phyloP scores from a whole-genome alignment of 2,888 invertebrate species.

The Ophraella communa region DNA sequence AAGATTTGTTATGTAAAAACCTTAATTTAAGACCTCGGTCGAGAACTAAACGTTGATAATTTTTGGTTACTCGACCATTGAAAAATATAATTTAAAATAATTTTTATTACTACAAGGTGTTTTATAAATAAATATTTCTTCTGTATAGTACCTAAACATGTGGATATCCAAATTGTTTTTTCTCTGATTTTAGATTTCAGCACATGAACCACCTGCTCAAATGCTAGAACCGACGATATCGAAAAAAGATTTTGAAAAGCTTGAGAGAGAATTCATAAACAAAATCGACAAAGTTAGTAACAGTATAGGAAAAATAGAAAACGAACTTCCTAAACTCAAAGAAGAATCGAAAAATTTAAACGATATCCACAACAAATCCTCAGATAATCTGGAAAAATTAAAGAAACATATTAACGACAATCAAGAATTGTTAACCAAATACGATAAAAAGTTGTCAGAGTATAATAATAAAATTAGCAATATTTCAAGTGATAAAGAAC shows the following conservation, averaged over 20 bases:
- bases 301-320: slow-evolving; percentile 50
- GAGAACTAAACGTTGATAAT: too few relatives aligned
- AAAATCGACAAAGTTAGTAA: slow-evolving; percentile 53
- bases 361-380: slow-evolving; percentile 59
- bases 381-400: slow-evolving; percentile 59
- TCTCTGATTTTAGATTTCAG: slow-evolving; percentile 26
- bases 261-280: slow-evolving; percentile 47
- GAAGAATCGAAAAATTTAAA: slow-evolving; percentile 58
- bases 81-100: too few relatives aligned
- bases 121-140: too few relatives aligned
- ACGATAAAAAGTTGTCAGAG: slow-evolving; percentile 65
- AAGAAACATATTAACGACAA: slow-evolving; percentile 61
- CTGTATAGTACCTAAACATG: too few relatives aligned
- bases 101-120: too few relatives aligned
- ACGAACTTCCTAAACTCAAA: slow-evolving; percentile 52
- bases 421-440: slow-evolving; percentile 65
- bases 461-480: slow-evolving; percentile 53
- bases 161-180: neutral
- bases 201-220: slow-evolving; percentile 43
- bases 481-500: slow-evolving; percentile 41
- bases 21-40: too few relatives aligned
- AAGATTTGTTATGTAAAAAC: too few relatives aligned
- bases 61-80: too few relatives aligned
- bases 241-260: slow-evolving; percentile 49
- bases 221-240: slow-evolving; percentile 45